Evolutionary conservation across 2,797 vertebrate genomes (phyloP), one percentile per base, ranked within the genome.

Genomic region (Thaleichthys pacificus): DNA sequence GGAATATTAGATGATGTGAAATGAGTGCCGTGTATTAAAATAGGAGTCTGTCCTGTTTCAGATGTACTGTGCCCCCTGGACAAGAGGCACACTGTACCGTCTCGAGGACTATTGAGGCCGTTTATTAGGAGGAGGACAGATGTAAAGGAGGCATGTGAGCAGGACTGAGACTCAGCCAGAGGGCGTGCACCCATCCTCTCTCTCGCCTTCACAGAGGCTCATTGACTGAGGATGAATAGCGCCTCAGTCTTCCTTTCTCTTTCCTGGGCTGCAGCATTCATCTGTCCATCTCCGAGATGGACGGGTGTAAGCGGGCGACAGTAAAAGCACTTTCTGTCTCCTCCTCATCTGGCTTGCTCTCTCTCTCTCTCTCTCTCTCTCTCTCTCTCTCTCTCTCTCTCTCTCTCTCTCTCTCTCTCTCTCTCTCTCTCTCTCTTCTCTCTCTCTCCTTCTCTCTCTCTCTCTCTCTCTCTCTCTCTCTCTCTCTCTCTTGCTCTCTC

Each of bases 301-400:
- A 85, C 83, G 84, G 82, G 75, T 83, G 76, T 87, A 86, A 87
- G 78, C 75, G 78, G 80, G 76, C 51, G 26, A 72, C 80, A 75
- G 77, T 83, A 82, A 86, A 87, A 87, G 81, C 84, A 75, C 83
- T 86, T 76, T 73, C 72, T 74, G 69, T 75, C 62, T 72, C 71
- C 61, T 74, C 30, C 2, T 60, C 57, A 47, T 64, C 12, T 72
- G 64, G n/a, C 38, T 21, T 22, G 19, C 49, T 51, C 49, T 17
- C 12, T 17, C 49, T 17, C 49, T 17, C 2, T 17, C 4, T 17
- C 49, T 51, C 49, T 17, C 49, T 51, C 49, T 17, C 17, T 1
- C 49, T 17, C 49, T 17, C 17, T 17, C 49, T 17, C 49, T 17
- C 42, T 22, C 22, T 63, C 19, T 57, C 61, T 61, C 57, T 61